Conservation (phyloP, 2,888 invertebrate genomes). For the Thymelicus acteon region DNA sequence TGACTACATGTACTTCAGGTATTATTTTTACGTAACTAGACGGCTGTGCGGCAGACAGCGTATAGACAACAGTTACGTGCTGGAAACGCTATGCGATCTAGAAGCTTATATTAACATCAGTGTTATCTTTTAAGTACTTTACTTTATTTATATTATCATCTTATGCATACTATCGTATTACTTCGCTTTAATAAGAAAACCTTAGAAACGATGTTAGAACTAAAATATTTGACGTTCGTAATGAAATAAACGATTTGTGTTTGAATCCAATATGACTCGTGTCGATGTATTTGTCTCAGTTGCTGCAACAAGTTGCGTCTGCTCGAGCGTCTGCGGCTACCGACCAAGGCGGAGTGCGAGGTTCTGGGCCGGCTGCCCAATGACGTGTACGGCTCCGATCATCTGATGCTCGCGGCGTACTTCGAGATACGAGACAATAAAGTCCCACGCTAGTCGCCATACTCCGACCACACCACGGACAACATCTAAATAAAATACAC, state of each 20-base stretch:
- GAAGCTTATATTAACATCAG: too few species aligned
- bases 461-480: too few species aligned
- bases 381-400: slow-evolving; percentile 90
- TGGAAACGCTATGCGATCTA: background rate
- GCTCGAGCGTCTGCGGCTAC: slow-evolving; percentile 87
- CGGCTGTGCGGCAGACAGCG: background rate
- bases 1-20: slow-evolving; percentile 96
- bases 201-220: too few species aligned
- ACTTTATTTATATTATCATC: too few species aligned
- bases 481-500: too few species aligned
- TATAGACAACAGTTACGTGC: background rate
- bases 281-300: slow-evolving; percentile 51
- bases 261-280: too few species aligned
- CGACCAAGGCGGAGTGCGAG: slow-evolving; percentile 85
- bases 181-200: too few species aligned
- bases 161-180: too few species aligned
- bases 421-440: slow-evolving; percentile 80
- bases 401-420: slow-evolving; percentile 90
- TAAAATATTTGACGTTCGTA: too few species aligned
- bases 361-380: slow-evolving; percentile 89
- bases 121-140: too few species aligned
- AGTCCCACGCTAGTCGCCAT: background rate
- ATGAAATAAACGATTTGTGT: too few species aligned
- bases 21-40: slow-evolving; percentile 36
- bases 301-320: slow-evolving; percentile 76